Evolutionary conservation across 2,888 invertebrate species (phyloP).

Genomic region (Zhengitettix transpicula): DNA sequence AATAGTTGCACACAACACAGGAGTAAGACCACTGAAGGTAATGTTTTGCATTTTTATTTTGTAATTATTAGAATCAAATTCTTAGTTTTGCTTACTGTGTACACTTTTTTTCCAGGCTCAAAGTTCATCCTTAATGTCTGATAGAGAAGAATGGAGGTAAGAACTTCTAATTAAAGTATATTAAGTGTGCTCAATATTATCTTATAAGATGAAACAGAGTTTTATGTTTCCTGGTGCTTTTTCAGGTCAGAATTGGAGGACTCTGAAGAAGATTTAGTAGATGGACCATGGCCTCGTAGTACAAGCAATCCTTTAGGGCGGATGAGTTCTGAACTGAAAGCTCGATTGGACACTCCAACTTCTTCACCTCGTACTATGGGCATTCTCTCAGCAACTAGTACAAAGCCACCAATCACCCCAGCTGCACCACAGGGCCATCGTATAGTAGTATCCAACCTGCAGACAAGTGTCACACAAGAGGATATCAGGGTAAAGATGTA

Average conservation of each 20-base stretch:
- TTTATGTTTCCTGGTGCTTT: too few relatives aligned
- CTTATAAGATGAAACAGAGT: too few relatives aligned
- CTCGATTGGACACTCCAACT: constrained; percentile 30
- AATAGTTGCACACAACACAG: too few relatives aligned
- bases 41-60: too few relatives aligned
- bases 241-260: constrained; percentile 1
- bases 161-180: not conserved
- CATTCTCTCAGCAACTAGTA: constrained; percentile 22
- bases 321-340: constrained; percentile 21
- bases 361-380: constrained; percentile 18
- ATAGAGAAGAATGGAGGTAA: not conserved
- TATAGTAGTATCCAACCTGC: constrained; percentile 81
- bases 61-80: not conserved
- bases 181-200: too few relatives aligned
- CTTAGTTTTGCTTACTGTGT: not conserved
- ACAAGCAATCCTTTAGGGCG: constrained; percentile 1
- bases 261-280: constrained; percentile 8
- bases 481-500: constrained; percentile 59
- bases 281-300: not conserved
- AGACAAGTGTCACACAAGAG: constrained; percentile 69
- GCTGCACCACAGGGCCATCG: constrained; percentile 44
- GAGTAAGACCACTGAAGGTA: too few relatives aligned
- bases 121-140: not conserved
- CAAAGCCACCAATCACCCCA: constrained; percentile 1
- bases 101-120: not conserved